phyloP scores from a whole-genome alignment of 2,888 invertebrate genomes.

The Sicus ferrugineus region DNA sequence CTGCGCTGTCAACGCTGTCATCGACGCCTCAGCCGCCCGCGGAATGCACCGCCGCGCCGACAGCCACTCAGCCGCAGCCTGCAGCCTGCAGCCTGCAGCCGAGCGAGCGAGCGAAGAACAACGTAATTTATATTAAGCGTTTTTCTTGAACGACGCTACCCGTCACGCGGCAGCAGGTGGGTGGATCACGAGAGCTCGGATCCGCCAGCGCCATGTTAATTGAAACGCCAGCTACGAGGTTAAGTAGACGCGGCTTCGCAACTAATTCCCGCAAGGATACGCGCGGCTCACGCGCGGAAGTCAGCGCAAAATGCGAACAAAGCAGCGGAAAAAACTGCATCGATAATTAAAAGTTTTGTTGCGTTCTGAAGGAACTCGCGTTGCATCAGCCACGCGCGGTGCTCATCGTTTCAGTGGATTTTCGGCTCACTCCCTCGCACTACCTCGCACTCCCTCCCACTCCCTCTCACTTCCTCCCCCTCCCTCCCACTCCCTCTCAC shows the following conservation, averaged over 20 bases:
- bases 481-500: too few relatives aligned
- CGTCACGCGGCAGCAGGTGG: slow-evolving; percentile 25
- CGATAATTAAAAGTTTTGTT: not conserved
- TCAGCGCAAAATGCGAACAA: too few relatives aligned
- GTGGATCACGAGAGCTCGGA: slow-evolving; percentile 20
- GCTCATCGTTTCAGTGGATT: too few relatives aligned
- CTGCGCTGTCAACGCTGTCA: slow-evolving; percentile 39
- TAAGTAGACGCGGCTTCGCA: slow-evolving; percentile 34
- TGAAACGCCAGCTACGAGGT: slow-evolving; percentile 39
- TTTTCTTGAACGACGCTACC: slow-evolving; percentile 34
- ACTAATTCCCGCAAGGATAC: slow-evolving; percentile 34
- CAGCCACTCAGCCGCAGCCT: too few relatives aligned
- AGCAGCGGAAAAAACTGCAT: not conserved
- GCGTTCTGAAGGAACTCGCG: not conserved
- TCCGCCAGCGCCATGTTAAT: slow-evolving; percentile 39
- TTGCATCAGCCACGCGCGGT: not conserved
- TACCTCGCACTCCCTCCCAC: not conserved
- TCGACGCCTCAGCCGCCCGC: not conserved
- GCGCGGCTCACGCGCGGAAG: slow-evolving; percentile 1
- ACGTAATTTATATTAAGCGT: slow-evolving; percentile 56
- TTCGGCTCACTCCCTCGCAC: too few relatives aligned
- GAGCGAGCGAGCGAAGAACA: not conserved
- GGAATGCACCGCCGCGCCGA: too few relatives aligned
- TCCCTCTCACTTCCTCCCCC: not conserved
- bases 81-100: too few relatives aligned